phyloP scores from a whole-genome alignment of 2,888 invertebrate species.

The Limnephilus auricula region DNA sequence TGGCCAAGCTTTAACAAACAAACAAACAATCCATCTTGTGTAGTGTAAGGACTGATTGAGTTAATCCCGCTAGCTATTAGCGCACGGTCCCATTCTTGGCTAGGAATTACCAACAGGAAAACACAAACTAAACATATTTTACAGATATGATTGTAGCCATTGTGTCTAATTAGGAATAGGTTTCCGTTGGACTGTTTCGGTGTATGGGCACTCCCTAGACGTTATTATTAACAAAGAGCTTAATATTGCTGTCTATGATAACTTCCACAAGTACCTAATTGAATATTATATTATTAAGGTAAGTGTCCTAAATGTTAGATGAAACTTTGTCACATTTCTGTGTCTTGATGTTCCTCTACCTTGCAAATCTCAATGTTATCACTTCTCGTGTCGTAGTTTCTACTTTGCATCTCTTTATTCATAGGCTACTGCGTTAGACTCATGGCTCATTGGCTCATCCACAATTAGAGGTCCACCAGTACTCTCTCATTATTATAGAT shows the following conservation, averaged over 20 bases:
- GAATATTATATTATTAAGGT: conserved; percentile 53
- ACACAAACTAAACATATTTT: conserved; percentile 34
- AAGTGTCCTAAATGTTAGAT: conserved; percentile 62
- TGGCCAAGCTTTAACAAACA: not conserved
- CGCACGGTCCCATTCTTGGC: not conserved
- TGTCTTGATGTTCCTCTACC: conserved; percentile 49
- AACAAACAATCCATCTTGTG: not conserved
- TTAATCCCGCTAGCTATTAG: not conserved
- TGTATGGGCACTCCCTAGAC: conserved; percentile 54
- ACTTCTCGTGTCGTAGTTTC: conserved; percentile 22
- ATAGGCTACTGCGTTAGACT: not conserved
- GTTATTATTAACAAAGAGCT: conserved; percentile 64
- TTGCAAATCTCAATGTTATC: conserved; percentile 51
- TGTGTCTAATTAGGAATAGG: conserved; percentile 35
- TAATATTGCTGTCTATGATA: conserved; percentile 66
- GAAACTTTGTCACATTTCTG: conserved; percentile 57
- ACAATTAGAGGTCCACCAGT: not conserved
- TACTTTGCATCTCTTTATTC: conserved; percentile 2
- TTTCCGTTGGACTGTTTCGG: conserved; percentile 52
- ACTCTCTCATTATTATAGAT: conserved; percentile 42
- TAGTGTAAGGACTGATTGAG: not conserved
- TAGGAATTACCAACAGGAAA: not conserved
- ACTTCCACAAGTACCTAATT: conserved; percentile 67
- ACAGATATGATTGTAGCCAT: conserved; percentile 42
- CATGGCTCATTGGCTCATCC: not conserved